phyloP scores from a whole-genome alignment of 2,113 vertebrate species.

The Rissa tridactyla region DNA sequence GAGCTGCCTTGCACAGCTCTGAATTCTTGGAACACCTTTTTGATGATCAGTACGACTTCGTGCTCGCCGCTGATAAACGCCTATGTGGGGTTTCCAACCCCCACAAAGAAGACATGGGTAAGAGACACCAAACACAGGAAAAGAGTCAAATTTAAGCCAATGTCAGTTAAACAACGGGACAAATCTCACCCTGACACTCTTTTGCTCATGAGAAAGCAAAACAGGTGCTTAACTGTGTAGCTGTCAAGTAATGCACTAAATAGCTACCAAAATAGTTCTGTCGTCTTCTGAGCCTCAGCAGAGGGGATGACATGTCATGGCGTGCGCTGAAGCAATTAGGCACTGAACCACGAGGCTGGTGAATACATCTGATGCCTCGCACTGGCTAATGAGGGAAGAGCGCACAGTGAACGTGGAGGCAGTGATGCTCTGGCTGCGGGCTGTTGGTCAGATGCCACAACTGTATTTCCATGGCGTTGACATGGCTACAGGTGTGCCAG shows the following conservation, averaged over 20 bases:
- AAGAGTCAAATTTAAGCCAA: background rate
- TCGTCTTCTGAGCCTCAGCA: background rate
- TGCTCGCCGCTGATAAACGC: background rate
- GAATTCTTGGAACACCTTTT: background rate
- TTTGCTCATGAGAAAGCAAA: background rate
- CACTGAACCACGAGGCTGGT: background rate
- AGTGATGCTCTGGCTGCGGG: background rate
- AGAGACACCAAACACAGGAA: background rate
- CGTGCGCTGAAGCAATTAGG: background rate
- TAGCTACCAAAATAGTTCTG: background rate
- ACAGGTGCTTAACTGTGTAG: background rate
- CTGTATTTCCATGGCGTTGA: background rate
- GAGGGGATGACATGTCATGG: background rate
- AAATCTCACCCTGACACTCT: background rate
- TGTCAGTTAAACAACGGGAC: background rate
- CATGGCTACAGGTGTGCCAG: background rate
- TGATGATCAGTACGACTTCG: background rate
- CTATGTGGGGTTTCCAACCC: background rate
- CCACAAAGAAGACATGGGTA: background rate
- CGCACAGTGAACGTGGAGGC: rapidly evolving
- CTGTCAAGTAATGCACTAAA: background rate
- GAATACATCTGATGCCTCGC: background rate
- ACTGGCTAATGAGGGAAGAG: background rate
- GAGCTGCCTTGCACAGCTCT: rapidly evolving
- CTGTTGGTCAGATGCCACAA: background rate